Evolutionary conservation across 2,888 invertebrate genomes (phyloP).

Genomic region (Plusia festucae): DNA sequence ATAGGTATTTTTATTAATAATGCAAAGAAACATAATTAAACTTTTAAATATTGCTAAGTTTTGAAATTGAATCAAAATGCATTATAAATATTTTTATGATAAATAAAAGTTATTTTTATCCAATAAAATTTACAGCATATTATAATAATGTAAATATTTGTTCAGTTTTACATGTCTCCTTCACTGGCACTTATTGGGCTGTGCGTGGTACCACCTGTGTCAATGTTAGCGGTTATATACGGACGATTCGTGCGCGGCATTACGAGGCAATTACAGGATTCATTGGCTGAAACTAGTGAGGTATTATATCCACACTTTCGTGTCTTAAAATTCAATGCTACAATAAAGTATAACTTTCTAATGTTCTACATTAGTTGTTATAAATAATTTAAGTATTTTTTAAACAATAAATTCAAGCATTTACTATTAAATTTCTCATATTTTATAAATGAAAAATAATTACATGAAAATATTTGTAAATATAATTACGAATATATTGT

Average conservation of each 20-base stretch:
- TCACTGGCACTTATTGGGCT: slow-evolving; percentile 96
- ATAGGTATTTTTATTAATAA: too few relatives aligned
- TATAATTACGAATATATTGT: too few relatives aligned
- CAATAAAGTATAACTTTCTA: not conserved
- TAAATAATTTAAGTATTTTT: too few relatives aligned
- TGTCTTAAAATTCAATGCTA: not conserved
- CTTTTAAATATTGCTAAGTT: too few relatives aligned
- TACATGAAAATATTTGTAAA: too few relatives aligned
- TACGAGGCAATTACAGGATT: slow-evolving; percentile 94
- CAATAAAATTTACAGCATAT: not conserved
- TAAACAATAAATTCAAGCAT: too few relatives aligned
- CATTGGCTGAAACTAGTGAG: slow-evolving; percentile 89
- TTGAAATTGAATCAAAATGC: too few relatives aligned
- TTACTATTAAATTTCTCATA: too few relatives aligned
- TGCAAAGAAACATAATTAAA: too few relatives aligned
- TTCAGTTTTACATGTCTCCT: slow-evolving; percentile 96
- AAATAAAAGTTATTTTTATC: not conserved
- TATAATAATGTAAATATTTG: slow-evolving; percentile 14
- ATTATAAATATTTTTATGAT: not conserved
- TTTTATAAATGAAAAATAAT: too few relatives aligned
- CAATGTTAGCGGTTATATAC: slow-evolving; percentile 94
- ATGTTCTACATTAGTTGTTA: not conserved
- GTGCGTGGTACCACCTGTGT: slow-evolving; percentile 97
- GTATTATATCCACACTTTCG: slow-evolving; percentile 59
- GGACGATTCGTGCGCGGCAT: slow-evolving; percentile 96